Evolutionary conservation across 2,113 vertebrate genomes (phyloP), one percentile per base, ranked within the genome.

Genomic region (Chionis minor): DNA sequence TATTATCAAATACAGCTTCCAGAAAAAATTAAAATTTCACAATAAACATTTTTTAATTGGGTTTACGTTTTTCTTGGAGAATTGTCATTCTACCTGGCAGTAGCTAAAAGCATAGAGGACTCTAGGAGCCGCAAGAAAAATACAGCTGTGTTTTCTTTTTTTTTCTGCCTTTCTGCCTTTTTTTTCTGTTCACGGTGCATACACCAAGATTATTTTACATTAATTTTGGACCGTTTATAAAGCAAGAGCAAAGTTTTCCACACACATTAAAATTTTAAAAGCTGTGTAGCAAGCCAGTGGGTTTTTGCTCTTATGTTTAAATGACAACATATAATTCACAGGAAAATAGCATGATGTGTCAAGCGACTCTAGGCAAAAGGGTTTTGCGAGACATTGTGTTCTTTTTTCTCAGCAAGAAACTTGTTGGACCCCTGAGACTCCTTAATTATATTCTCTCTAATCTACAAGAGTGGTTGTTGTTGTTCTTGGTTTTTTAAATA

Each of bases 211-310:
- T 97, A 96, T 97, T 96, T 97, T 97, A 93, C 88, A 95, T 97
- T 98, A 96, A 97, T 97, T 97, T 95, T 75, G 81, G 81, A 88
- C 69, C 82, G 91, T 95, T 98, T 97, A 98, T 96, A 82, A 94
- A 96, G 73, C 54, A 89, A 94, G 72, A 97, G 81, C 88, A 88
- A 96, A 96, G n/a, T 83, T 97, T 92, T 95, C 94, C 69, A 42
- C 92, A 88, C 13, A 7, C 40, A 96, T 97, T 96, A 97, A 97
- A 94, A 86, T 95, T 97, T 93, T 96, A 96, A 92, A 95, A 66
- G 42, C 74, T 88, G 88, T 91, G 10, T 51, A 86, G 23, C 62
- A 75, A 94, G 58, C 77, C 67, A 89, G 32, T 59, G 78, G 23
- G 51, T 95, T 98, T 96, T 77, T 90, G 72, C 88, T 96, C 90